phyloP scores from a whole-genome alignment of 2,888 invertebrate genomes.

The Pherbina coryleti region DNA sequence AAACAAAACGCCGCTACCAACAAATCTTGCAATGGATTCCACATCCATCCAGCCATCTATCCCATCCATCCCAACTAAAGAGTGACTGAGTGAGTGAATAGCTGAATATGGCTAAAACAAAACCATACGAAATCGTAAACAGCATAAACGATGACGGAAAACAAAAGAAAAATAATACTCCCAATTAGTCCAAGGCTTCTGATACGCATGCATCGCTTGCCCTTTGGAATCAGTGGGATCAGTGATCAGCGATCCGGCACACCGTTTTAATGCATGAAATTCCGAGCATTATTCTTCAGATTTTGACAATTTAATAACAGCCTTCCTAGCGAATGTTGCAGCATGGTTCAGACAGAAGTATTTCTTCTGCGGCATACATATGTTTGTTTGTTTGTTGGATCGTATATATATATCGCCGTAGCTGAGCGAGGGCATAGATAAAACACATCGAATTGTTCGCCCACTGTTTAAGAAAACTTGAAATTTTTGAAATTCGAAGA shows the following conservation, averaged over 20 bases:
- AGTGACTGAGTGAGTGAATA: background rate
- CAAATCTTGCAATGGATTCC: background rate
- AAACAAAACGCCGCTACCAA: background rate
- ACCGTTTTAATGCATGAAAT: constrained; percentile 46
- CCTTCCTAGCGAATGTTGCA: constrained; percentile 46
- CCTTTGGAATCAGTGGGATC: constrained; percentile 33
- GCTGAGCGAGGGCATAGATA: constrained; percentile 30
- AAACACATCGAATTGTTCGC: constrained; percentile 44
- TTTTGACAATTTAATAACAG: constrained; percentile 70
- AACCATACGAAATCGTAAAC: constrained; percentile 50
- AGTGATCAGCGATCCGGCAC: constrained; percentile 28
- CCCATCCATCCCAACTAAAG: no score
- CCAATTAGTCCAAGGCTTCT: constrained; percentile 70
- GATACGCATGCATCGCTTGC: constrained; percentile 53
- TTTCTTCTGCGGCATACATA: background rate
- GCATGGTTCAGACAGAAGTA: constrained; percentile 20
- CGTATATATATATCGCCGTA: constrained; percentile 31
- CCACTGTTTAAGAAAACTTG: constrained; percentile 53
- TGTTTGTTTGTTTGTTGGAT: constrained; percentile 34
- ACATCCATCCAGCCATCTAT: background rate
- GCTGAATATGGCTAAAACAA: constrained; percentile 7
- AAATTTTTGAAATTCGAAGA: constrained; percentile 53
- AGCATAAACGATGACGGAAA: constrained; percentile 47
- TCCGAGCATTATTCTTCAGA: constrained; percentile 57
- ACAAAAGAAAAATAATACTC: constrained; percentile 57